A percentile compares a stretch with the other conserved stretches of the same genome.
phyloP scores from a whole-genome alignment of 2,888 invertebrate species.

The Malthinus flaveolus region DNA sequence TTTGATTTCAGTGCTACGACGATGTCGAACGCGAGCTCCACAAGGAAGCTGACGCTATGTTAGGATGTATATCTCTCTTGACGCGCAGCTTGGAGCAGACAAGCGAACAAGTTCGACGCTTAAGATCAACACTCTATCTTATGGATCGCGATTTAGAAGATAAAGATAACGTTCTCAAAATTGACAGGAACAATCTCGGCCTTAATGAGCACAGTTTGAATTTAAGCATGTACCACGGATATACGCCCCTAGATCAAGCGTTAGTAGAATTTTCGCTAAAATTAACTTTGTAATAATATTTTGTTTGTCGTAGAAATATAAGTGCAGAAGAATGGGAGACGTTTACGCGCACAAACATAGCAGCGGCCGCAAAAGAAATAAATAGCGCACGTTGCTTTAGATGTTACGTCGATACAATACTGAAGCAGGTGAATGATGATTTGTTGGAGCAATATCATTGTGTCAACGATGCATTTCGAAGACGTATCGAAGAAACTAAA shows the following conservation, averaged over 20 bases:
- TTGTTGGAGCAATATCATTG: slow-evolving; percentile 72
- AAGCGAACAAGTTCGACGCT: slow-evolving; percentile 79
- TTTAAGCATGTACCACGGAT: slow-evolving; percentile 72
- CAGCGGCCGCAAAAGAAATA: slow-evolving; percentile 73
- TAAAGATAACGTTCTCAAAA: slow-evolving; percentile 76
- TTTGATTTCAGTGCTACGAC: slow-evolving; percentile 59
- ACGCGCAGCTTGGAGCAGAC: slow-evolving; percentile 74
- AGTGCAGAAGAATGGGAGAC: slow-evolving; percentile 77
- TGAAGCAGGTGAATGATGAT: slow-evolving; percentile 83
- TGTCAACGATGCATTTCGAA: slow-evolving; percentile 77
- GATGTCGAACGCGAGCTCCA: slow-evolving; percentile 79
- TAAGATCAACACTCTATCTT: slow-evolving; percentile 78
- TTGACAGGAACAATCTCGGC: slow-evolving; percentile 72
- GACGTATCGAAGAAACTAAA: slow-evolving; percentile 77
- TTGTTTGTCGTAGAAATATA: slow-evolving; percentile 41
- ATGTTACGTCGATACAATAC: slow-evolving; percentile 75
- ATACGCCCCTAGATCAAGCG: slow-evolving; percentile 64
- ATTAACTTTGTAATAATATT: not conserved
- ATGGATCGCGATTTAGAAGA: slow-evolving; percentile 84
- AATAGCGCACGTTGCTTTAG: slow-evolving; percentile 74
- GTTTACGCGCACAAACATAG: slow-evolving; percentile 72
- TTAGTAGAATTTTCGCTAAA: slow-evolving; percentile 5
- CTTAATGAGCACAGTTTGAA: slow-evolving; percentile 72
- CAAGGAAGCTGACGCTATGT: slow-evolving; percentile 77
- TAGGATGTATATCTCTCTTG: slow-evolving; percentile 66